These are phyloP conservation scores for Rhadinocentrus ornatus DNA, from an alignment of 2,797 vertebrate genomes.

Conservation along the genomic window DNA sequence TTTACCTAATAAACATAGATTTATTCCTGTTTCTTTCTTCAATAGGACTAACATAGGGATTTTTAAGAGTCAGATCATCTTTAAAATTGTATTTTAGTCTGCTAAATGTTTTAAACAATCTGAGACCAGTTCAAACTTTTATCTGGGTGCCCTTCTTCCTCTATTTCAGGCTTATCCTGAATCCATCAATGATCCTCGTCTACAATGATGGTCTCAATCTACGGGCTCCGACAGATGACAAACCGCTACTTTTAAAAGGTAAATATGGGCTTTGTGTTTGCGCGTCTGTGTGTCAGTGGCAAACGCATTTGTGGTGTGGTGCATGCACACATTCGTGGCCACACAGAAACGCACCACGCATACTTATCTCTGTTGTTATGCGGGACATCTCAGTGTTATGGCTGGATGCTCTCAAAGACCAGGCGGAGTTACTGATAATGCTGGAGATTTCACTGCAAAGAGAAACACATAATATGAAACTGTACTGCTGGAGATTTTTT, in stretches of 20 bases:
- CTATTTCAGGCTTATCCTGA: not conserved
- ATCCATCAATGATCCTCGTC: not conserved
- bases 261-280: constrained; percentile 33
- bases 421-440: constrained; percentile 5
- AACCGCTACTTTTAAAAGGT: constrained; percentile 24
- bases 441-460: not conserved
- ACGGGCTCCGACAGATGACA: constrained; percentile 18
- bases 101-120: not conserved
- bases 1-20: not conserved
- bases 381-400: constrained; percentile 29
- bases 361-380: constrained; percentile 14
- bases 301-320: not conserved
- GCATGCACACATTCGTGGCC: not conserved
- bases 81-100: not conserved
- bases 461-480: constrained; percentile 2
- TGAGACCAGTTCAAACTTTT: not conserved
- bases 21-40: not conserved
- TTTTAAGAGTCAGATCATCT: not conserved
- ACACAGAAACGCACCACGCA: not conserved
- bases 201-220: constrained; percentile 20
- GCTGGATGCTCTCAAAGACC: constrained; percentile 24
- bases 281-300: constrained; percentile 10
- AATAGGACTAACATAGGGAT: not conserved
- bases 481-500: not conserved
- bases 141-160: not conserved